A percentile compares a stretch with the other conserved stretches of the same genome.
Evolutionary conservation across 2,888 invertebrate species (phyloP).

Genomic region (Vesta saturnalis): DNA sequence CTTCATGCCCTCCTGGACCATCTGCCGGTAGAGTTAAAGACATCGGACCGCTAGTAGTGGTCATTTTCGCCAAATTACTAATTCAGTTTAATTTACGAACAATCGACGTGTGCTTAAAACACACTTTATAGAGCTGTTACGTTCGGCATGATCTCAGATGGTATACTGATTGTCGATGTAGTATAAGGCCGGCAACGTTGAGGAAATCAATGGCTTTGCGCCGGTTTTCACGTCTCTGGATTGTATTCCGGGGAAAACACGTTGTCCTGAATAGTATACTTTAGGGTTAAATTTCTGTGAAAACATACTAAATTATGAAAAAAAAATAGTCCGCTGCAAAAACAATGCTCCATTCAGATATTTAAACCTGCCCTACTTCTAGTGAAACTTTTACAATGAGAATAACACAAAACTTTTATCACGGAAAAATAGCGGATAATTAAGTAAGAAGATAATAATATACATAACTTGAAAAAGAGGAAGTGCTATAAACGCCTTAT

Average conservation of each 20-base stretch:
- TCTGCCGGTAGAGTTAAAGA: conserved; percentile 69
- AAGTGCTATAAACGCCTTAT: background rate
- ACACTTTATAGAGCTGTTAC: conserved; percentile 14
- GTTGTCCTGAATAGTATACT: conserved; percentile 23
- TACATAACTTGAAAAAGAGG: background rate
- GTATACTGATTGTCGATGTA: conserved; percentile 45
- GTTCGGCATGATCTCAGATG: conserved; percentile 37
- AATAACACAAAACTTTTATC: too few relatives aligned
- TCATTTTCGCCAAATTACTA: conserved; percentile 38
- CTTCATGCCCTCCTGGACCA: conserved; percentile 59
- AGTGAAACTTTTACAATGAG: too few relatives aligned
- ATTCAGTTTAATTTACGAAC: conserved; percentile 8
- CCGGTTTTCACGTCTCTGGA: conserved; percentile 48
- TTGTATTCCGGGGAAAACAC: conserved; percentile 34
- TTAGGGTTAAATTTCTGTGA: conserved; percentile 23
- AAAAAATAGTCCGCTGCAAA: too few relatives aligned
- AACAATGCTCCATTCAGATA: too few relatives aligned
- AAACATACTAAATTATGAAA: too few relatives aligned
- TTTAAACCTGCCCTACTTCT: too few relatives aligned
- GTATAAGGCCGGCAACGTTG: conserved; percentile 40
- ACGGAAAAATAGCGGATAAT: too few relatives aligned
- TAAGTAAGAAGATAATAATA: conserved; percentile 1
- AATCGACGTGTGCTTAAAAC: conserved; percentile 18
- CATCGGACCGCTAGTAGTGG: conserved; percentile 57
- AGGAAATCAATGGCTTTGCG: conserved; percentile 57